Evolutionary conservation across 2,113 vertebrate genomes (phyloP).

Genomic region (Nibea coibor): DNA sequence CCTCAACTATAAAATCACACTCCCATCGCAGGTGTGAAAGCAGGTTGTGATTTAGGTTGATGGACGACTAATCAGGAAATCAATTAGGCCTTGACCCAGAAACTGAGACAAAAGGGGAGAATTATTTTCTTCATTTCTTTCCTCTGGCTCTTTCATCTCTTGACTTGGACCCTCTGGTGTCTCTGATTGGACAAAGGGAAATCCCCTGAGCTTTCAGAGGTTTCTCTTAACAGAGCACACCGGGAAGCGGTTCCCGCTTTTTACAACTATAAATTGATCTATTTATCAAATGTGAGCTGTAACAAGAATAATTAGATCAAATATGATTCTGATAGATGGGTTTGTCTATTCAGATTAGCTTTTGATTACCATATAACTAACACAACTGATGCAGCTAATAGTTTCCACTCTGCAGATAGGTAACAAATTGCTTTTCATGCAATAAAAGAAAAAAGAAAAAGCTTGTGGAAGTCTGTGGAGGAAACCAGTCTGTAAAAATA

Average conservation of each 20-base stretch:
- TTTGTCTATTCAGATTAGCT: constrained; percentile 3
- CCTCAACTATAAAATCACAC: constrained; percentile 61
- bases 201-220: constrained; percentile 61
- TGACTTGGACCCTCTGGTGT: constrained; percentile 62
- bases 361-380: background rate
- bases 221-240: constrained; percentile 36
- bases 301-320: background rate
- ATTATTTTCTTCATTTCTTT: constrained; percentile 66
- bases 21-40: constrained; percentile 77
- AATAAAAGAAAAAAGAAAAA: background rate
- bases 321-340: background rate
- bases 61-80: constrained; percentile 89
- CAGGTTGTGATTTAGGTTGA: constrained; percentile 85
- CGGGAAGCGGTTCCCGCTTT: background rate
- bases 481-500: constrained; percentile 14
- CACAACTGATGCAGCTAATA: background rate
- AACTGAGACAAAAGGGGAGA: constrained; percentile 87
- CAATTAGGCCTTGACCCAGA: constrained; percentile 96
- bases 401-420: constrained; percentile 3
- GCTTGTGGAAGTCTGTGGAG: background rate
- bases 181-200: constrained; percentile 68
- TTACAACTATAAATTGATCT: constrained; percentile 33
- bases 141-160: constrained; percentile 73
- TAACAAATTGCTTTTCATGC: constrained; percentile 1
- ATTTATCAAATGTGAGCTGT: constrained; percentile 28